Conservation (phyloP, 2,113 vertebrate genomes). For the Scomber japonicus region DNA sequence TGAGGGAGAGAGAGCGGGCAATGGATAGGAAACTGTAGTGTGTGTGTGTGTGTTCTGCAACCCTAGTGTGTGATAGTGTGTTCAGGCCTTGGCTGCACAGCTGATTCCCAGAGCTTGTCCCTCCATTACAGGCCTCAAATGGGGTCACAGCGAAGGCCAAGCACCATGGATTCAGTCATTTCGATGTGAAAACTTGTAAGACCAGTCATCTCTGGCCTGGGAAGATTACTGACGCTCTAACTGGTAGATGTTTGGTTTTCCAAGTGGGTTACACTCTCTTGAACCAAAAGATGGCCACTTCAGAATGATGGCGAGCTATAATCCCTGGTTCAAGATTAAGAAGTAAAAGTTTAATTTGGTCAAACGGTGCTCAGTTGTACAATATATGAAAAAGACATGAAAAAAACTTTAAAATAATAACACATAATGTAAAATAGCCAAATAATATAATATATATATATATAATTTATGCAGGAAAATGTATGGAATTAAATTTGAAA, state of each 20-base stretch:
- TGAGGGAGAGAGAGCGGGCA: slow-evolving; percentile 67
- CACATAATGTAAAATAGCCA: too few relatives aligned
- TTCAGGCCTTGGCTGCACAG: slow-evolving; percentile 65
- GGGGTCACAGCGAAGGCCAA: slow-evolving; percentile 67
- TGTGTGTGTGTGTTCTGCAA: slow-evolving; percentile 27
- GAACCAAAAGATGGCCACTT: slow-evolving; percentile 33
- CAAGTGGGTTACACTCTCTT: slow-evolving; percentile 37
- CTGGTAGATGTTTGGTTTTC: slow-evolving; percentile 57
- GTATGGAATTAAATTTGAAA: too few relatives aligned
- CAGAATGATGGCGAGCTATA: not conserved
- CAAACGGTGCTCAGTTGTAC: too few relatives aligned
- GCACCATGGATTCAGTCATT: slow-evolving; percentile 48
- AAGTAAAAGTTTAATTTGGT: not conserved
- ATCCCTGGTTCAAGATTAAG: not conserved
- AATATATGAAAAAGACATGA: too few relatives aligned
- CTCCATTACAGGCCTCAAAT: slow-evolving; percentile 79
- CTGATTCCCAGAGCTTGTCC: slow-evolving; percentile 81
- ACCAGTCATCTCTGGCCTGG: slow-evolving; percentile 13
- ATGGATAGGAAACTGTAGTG: slow-evolving; percentile 33
- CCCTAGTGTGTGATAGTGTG: slow-evolving; percentile 42
- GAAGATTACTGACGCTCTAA: slow-evolving; percentile 58
- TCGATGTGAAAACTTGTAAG: slow-evolving; percentile 55
- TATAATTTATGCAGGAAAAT: too few relatives aligned
- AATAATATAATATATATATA: too few relatives aligned
- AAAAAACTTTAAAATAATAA: too few relatives aligned